A percentile compares a stretch with the other conserved stretches of the same genome.
Evolutionary conservation across 2,888 invertebrate species (phyloP).

Genomic region (Phlogophora meticulosa): DNA sequence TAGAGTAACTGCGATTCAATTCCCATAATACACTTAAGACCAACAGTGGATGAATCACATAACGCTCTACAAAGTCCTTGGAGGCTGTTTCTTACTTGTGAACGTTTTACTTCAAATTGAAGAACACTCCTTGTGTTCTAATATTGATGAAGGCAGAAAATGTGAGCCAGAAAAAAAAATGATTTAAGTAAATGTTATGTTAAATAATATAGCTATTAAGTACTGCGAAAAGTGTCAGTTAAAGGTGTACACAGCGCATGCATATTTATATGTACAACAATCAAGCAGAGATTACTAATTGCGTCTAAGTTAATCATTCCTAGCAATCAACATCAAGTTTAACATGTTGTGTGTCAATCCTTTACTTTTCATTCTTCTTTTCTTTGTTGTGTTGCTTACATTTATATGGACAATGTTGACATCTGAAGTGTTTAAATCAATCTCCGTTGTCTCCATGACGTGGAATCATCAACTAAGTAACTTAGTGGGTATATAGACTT

Average conservation of each 20-base stretch:
- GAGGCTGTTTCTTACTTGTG: not conserved
- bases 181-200: too few relatives aligned
- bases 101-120: not conserved
- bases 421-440: slow-evolving; percentile 19
- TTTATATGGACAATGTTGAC: slow-evolving; percentile 14
- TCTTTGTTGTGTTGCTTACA: not conserved
- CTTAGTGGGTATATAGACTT: too few relatives aligned
- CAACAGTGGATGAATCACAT: not conserved
- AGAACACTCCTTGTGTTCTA: not conserved
- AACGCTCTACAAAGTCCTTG: not conserved
- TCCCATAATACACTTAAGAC: not conserved
- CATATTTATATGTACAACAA: too few relatives aligned
- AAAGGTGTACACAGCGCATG: too few relatives aligned
- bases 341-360: not conserved
- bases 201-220: too few relatives aligned
- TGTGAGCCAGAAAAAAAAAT: too few relatives aligned
- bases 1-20: not conserved
- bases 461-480: too few relatives aligned
- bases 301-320: too few relatives aligned
- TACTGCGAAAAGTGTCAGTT: too few relatives aligned
- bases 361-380: slow-evolving; percentile 7
- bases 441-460: not conserved
- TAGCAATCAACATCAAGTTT: too few relatives aligned
- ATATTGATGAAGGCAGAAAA: too few relatives aligned
- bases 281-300: too few relatives aligned